A percentile compares a stretch with the other conserved stretches of the same genome.
Evolutionary conservation across 2,113 vertebrate species (phyloP).

Genomic region (Phocoena phocoena): DNA sequence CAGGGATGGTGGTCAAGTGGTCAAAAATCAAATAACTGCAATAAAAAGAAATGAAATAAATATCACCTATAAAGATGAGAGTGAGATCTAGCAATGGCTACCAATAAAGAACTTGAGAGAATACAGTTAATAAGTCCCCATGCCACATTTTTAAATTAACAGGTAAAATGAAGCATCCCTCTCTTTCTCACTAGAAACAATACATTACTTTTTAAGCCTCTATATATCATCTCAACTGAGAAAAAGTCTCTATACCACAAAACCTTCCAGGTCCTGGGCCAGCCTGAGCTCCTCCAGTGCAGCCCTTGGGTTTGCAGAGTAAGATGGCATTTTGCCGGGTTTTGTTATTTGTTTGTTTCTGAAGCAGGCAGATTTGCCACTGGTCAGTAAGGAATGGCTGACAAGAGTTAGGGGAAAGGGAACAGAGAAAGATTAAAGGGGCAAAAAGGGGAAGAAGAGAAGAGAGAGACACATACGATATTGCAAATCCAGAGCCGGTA

Average conservation of each 20-base stretch:
- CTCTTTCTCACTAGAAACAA: neutral
- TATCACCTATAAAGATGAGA: neutral
- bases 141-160: neutral
- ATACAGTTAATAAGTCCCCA: neutral
- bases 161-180: neutral
- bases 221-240: neutral
- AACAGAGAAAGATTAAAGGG: neutral
- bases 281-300: neutral
- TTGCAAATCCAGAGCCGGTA: slow-evolving; percentile 80
- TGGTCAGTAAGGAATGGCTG: slow-evolving; percentile 72
- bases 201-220: neutral
- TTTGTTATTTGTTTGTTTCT: neutral
- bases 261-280: neutral
- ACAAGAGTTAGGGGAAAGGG: neutral
- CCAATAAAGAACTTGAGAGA: neutral
- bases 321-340: neutral
- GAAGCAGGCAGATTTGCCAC: slow-evolving; percentile 45
- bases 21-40: neutral
- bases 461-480: slow-evolving; percentile 21
- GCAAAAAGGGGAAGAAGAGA: slow-evolving; percentile 18
- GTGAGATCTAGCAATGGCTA: neutral
- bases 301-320: neutral
- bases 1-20: neutral
- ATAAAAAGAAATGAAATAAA: neutral
- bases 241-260: neutral